Conservation (phyloP, 2,797 vertebrate genomes). For the Thunnus albacares region DNA sequence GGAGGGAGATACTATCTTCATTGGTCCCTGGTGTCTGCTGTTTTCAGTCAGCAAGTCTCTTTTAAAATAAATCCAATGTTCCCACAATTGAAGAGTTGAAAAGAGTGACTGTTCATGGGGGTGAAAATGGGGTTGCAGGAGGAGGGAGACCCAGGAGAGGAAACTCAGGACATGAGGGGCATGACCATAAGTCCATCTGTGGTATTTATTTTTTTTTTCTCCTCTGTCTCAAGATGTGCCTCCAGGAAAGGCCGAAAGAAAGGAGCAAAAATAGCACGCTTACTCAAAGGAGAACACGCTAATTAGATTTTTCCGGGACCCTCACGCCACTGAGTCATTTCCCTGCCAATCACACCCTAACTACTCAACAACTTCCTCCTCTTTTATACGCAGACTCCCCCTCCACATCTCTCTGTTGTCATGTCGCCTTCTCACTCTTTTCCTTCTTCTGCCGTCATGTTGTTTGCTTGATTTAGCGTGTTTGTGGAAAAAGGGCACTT, state of each 20-base stretch:
- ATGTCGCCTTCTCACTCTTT: background rate
- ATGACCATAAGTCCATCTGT: slow-evolving; percentile 27
- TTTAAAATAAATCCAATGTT: slow-evolving; percentile 48
- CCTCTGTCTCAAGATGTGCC: slow-evolving; percentile 20
- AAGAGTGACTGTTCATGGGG: slow-evolving; percentile 13
- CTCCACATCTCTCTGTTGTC: background rate
- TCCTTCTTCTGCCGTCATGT: slow-evolving; percentile 32
- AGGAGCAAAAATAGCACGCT: slow-evolving; percentile 28
- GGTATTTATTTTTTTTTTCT: slow-evolving; percentile 5
- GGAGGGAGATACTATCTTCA: slow-evolving; percentile 28
- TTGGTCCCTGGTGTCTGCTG: slow-evolving; percentile 33
- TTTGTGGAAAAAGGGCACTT: slow-evolving; percentile 19
- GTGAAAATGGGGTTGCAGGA: slow-evolving; percentile 32
- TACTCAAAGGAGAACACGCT: slow-evolving; percentile 47
- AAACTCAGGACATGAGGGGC: slow-evolving; percentile 26
- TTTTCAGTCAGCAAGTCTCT: slow-evolving; percentile 31
- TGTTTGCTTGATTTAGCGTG: slow-evolving; percentile 44
- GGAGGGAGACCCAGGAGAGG: slow-evolving; percentile 39
- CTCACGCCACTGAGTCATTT: slow-evolving; percentile 56
- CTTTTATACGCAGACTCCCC: slow-evolving; percentile 24
- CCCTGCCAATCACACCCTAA: slow-evolving; percentile 47
- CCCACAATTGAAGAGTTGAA: slow-evolving; percentile 45
- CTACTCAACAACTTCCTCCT: slow-evolving; percentile 15
- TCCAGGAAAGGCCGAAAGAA: slow-evolving; percentile 40
- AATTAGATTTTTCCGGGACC: slow-evolving; percentile 64